Conservation (phyloP, 2,888 invertebrate species). For the Ectropis crepuscularia region DNA sequence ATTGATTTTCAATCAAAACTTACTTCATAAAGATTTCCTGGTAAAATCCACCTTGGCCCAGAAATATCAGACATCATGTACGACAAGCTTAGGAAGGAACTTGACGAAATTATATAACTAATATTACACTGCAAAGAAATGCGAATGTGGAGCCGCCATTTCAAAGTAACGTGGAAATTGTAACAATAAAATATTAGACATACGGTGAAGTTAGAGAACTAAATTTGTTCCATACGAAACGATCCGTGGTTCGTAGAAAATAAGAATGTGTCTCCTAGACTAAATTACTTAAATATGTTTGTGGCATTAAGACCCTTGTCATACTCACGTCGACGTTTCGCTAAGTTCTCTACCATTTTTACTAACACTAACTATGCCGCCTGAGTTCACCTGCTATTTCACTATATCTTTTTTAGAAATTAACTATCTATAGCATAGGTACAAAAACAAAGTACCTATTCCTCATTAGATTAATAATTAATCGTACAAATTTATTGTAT, state of each 20-base stretch:
- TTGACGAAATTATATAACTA: background rate
- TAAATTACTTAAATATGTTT: background rate
- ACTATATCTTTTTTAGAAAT: no score
- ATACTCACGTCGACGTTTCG: background rate
- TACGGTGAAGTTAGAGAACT: no score
- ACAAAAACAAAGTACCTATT: no score
- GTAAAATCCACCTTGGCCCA: background rate
- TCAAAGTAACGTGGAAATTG: no score
- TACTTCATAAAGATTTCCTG: background rate
- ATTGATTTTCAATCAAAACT: background rate
- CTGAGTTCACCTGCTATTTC: no score
- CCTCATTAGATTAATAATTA: no score
- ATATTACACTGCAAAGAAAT: no score
- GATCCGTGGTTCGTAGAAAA: background rate
- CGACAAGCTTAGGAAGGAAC: background rate
- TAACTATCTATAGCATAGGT: no score
- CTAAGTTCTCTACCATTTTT: background rate
- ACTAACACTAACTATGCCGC: background rate
- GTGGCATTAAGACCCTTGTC: conserved; percentile 2
- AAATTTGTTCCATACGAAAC: no score
- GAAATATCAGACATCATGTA: background rate
- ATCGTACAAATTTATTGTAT: no score
- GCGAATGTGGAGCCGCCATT: no score
- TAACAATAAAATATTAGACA: no score
- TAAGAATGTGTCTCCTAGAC: background rate